Evolutionary conservation across 2,797 vertebrate species (phyloP).

Genomic region (Chaetophractus vellerosus): DNA sequence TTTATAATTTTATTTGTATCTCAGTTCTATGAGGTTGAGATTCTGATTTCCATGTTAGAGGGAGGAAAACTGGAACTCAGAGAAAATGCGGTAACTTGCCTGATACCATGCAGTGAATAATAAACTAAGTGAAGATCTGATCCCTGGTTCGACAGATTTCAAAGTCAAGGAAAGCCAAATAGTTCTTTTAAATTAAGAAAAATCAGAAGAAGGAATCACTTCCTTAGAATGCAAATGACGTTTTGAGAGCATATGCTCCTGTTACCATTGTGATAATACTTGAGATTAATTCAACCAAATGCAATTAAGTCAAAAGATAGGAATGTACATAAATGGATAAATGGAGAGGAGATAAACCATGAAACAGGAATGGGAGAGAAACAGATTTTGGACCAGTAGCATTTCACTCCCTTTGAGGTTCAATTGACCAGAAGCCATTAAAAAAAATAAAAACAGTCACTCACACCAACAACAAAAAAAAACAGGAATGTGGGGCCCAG

Average conservation of each 20-base stretch:
- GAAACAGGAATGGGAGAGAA: not conserved
- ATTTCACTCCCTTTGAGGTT: not conserved
- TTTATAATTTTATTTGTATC: not conserved
- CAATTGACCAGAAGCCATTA: not conserved
- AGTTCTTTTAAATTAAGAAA: not conserved
- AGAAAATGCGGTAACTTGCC: not conserved
- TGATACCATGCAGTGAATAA: not conserved
- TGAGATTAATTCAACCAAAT: conserved; percentile 61
- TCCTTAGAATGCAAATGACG: conserved; percentile 25
- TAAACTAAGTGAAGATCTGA: not conserved
- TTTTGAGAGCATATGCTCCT: not conserved
- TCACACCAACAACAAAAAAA: not conserved
- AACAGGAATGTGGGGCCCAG: not conserved
- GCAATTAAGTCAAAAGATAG: conserved; percentile 28
- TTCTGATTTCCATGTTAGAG: not conserved
- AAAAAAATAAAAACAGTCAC: not conserved
- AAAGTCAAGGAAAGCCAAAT: conserved; percentile 27
- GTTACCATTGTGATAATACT: not conserved
- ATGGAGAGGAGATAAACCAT: not conserved
- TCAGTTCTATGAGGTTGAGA: not conserved
- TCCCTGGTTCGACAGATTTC: not conserved
- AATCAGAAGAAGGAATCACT: not conserved
- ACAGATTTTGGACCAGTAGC: not conserved
- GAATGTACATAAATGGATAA: not conserved
- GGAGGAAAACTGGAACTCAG: not conserved